Base-by-base conservation (phyloP, 1,140 invertebrate species). In the Aphis craccivora region DNA sequence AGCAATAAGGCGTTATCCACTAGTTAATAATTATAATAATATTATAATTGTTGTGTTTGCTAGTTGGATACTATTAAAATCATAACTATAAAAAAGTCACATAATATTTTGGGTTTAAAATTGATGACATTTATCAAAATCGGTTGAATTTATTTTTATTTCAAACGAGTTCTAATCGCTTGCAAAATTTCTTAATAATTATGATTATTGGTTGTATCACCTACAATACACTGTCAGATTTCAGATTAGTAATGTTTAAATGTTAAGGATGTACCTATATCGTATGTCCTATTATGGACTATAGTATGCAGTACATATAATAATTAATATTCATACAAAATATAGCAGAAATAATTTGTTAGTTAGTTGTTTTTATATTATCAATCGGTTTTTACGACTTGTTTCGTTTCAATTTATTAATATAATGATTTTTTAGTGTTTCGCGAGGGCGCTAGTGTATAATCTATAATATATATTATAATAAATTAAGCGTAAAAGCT, bases 321-420 rank as follows among this genome's bases (percentile, higher is more conserved):
- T 67, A 60, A 4, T 67, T 14, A 76, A 25, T 67, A 60, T 14
- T 67, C 30, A 67, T 67, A 67, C 14, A 25, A 76, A n/a, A 67
- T 67, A 76, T 76, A 76, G n/a, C 60, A n/a, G 3, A n/a, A n/a
- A 76, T 76, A 76, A 76, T 76, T 76, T 76, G 30, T 76, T 76
- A 20, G 30, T 76, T 76, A 76, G 30, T n/a, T 76, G 14, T 35
- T 76, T 5, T 76, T 4, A 76, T 35, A 35, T 76, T 76, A 84
- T 84, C 83, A 8, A 84, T 84, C 8, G 23, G 5, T 35, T 81
- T 84, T 84, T 84, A 25, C 40, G 60, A 76, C 83, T n/a, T 30
- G 25, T 45, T 86, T 86, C 43, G 40, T 86, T 86, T 30, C 84
- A 86, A 86, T 45, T 43, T 86, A 86, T 86, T 86, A 86, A 45